Evolutionary conservation across 2,888 invertebrate species (phyloP).

Genomic region (Antheraea assamensis): DNA sequence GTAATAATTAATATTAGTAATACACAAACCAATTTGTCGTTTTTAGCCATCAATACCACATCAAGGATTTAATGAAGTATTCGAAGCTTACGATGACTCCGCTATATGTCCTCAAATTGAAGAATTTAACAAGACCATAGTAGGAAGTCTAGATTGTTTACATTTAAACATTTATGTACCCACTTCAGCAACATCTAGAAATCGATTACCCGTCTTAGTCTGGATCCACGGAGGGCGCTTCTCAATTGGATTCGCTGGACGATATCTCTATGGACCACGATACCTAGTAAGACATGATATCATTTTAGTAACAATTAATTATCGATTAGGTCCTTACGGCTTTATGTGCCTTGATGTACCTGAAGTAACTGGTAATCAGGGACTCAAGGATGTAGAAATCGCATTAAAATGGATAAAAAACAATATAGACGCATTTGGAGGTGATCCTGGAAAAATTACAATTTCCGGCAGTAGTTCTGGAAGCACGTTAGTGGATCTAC

Average conservation of each 20-base stretch:
- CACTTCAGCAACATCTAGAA: constrained; percentile 41
- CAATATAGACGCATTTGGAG: constrained; percentile 60
- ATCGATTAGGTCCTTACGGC: constrained; percentile 60
- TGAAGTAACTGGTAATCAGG: constrained; percentile 59
- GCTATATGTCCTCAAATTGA: constrained; percentile 55
- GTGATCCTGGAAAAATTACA: constrained; percentile 53
- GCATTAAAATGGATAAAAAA: constrained; percentile 60
- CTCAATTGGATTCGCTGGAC: constrained; percentile 41
- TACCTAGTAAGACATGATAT: constrained; percentile 54
- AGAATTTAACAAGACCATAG: constrained; percentile 38
- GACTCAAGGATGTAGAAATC: constrained; percentile 56
- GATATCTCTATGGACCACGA: constrained; percentile 47
- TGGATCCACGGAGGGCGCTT: constrained; percentile 59
- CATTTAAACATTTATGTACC: constrained; percentile 58
- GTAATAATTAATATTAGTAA: too few species aligned
- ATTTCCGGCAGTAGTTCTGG: constrained; percentile 62
- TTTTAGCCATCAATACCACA: constrained; percentile 50
- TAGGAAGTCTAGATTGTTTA: constrained; percentile 53
- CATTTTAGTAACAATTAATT: constrained; percentile 58
- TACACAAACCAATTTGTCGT: not conserved
- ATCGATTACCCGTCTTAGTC: constrained; percentile 52
- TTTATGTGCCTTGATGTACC: constrained; percentile 59
- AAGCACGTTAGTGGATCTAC: constrained; percentile 47
- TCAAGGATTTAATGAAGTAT: constrained; percentile 45
- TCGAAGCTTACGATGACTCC: constrained; percentile 56